Evolutionary conservation across 2,113 vertebrate genomes (phyloP).

Genomic region (Channa maculata): DNA sequence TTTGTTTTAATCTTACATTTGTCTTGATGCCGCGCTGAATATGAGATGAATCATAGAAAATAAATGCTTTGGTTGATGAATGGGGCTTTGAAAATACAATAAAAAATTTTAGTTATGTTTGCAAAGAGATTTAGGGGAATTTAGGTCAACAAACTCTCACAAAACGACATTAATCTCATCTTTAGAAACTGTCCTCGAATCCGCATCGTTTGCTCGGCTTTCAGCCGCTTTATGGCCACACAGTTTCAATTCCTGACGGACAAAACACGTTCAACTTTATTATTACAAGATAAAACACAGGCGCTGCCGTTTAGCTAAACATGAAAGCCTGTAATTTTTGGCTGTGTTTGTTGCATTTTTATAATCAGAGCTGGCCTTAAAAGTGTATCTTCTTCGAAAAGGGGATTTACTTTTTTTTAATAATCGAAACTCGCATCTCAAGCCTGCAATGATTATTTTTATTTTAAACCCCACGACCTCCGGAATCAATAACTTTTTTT

Average conservation of each 20-base stretch:
- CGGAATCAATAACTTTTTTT: conserved; percentile 80
- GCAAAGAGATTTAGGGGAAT: conserved; percentile 76
- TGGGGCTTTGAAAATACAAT: not conserved
- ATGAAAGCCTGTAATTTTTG: conserved; percentile 28
- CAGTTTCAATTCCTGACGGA: conserved; percentile 88
- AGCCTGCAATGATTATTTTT: conserved; percentile 38
- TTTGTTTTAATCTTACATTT: not conserved
- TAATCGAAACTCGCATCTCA: conserved; percentile 32
- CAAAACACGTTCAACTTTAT: conserved; percentile 72
- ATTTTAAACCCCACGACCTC: conserved; percentile 63
- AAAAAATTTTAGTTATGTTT: conserved; percentile 31
- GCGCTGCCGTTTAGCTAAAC: conserved; percentile 12
- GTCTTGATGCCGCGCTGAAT: not conserved
- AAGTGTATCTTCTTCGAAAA: not conserved
- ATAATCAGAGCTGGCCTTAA: not conserved
- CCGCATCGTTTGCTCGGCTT: conserved; percentile 44
- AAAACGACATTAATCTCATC: conserved; percentile 82
- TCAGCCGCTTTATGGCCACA: conserved; percentile 84
- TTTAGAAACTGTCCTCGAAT: conserved; percentile 81
- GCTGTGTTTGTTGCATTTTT: conserved; percentile 1
- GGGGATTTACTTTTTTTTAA: not conserved
- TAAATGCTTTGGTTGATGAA: not conserved
- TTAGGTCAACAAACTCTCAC: conserved; percentile 84
- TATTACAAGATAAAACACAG: conserved; percentile 9
- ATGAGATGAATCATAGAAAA: not conserved